Evolutionary conservation across 2,113 vertebrate species (phyloP).

Genomic region (Galeopterus variegatus): DNA sequence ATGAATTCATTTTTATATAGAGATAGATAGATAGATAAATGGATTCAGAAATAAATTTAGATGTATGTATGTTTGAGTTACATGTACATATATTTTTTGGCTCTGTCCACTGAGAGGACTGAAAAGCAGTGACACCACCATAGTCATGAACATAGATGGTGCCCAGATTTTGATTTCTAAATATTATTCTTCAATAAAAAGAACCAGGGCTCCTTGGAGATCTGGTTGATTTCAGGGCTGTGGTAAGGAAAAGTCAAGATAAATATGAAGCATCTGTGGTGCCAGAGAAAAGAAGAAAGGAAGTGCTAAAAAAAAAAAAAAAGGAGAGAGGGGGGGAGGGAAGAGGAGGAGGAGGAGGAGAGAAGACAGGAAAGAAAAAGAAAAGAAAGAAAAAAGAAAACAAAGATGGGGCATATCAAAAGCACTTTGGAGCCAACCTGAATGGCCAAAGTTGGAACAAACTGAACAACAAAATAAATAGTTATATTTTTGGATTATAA

Average conservation of each 20-base stretch:
- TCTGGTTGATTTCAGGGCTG: not conserved
- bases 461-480: not conserved
- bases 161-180: not conserved
- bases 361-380: fast-evolving
- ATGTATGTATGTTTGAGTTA: not conserved
- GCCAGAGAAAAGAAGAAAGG: not conserved
- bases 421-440: not conserved
- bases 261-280: not conserved
- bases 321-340: no score
- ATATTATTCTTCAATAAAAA: not conserved
- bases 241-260: not conserved
- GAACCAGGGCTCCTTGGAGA: not conserved
- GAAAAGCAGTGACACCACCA: not conserved
- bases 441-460: not conserved
- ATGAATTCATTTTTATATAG: not conserved
- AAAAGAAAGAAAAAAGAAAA: not conserved
- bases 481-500: not conserved
- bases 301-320: not conserved
- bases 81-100: not conserved
- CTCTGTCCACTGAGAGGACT: not conserved
- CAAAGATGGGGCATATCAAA: not conserved
- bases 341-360: no score
- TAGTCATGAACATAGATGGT: not conserved
- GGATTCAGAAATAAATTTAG: not conserved
- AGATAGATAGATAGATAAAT: not conserved